phyloP scores from a whole-genome alignment of 2,888 invertebrate species.

The Venusia cambrica region DNA sequence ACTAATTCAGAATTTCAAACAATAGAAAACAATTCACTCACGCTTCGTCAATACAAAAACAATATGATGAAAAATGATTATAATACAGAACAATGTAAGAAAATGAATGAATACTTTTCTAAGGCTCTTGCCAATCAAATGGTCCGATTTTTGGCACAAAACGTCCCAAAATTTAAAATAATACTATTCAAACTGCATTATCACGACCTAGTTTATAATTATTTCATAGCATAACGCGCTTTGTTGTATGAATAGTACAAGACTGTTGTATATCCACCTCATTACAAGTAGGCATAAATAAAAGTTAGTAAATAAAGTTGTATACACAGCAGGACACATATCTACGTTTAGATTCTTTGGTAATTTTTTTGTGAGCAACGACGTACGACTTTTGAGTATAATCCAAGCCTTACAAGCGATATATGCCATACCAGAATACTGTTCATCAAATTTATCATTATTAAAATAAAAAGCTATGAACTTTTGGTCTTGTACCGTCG shows the following conservation, averaged over 20 bases:
- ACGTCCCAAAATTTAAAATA: constrained; percentile 57
- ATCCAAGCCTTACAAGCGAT: constrained; percentile 49
- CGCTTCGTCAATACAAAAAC: constrained; percentile 45
- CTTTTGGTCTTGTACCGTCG: constrained; percentile 22
- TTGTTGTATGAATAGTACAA: constrained; percentile 15
- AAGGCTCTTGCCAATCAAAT: constrained; percentile 52
- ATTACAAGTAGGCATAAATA: too few species aligned
- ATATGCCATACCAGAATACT: constrained; percentile 39
- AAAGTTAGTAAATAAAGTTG: constrained; percentile 12
- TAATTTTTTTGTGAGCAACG: constrained; percentile 78
- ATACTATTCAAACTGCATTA: constrained; percentile 51
- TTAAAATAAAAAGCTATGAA: constrained; percentile 24
- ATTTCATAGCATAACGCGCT: too few species aligned
- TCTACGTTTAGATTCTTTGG: constrained; percentile 69
- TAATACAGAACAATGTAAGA: constrained; percentile 38
- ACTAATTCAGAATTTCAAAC: constrained; percentile 16
- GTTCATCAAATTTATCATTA: constrained; percentile 17
- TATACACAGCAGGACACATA: constrained; percentile 37
- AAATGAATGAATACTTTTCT: constrained; percentile 39
- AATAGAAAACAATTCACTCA: constrained; percentile 38
- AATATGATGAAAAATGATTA: constrained; percentile 25
- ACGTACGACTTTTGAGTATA: constrained; percentile 54
- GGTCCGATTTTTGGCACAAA: constrained; percentile 75
- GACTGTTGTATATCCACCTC: too few species aligned
- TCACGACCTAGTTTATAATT: too few species aligned